A percentile compares a stretch with the other conserved stretches of the same genome.
phyloP scores from a whole-genome alignment of 2,888 invertebrate species.

The Orgyia antiqua region DNA sequence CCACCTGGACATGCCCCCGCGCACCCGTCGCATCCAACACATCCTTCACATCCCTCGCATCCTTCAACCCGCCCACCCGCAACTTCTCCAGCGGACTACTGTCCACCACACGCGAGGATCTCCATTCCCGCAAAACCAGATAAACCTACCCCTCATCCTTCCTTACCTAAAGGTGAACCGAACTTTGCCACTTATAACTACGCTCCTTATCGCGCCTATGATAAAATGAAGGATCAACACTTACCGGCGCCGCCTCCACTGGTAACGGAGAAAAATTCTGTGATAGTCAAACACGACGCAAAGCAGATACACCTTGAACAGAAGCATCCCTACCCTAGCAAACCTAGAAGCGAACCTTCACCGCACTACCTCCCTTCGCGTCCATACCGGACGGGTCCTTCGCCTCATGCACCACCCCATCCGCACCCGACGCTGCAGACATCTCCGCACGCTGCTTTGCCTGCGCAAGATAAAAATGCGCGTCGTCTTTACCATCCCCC shows the following conservation, averaged over 20 bases:
- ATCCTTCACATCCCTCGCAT: constrained; percentile 31
- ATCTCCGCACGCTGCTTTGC: constrained; percentile 51
- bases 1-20: constrained; percentile 33
- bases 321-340: constrained; percentile 78
- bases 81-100: constrained; percentile 43
- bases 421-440: constrained; percentile 68
- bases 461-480: constrained; percentile 44
- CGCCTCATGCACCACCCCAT: constrained; percentile 76
- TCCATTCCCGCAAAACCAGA: constrained; percentile 53
- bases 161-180: constrained; percentile 81
- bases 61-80: constrained; percentile 37
- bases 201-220: constrained; percentile 79
- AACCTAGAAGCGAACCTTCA: constrained; percentile 74
- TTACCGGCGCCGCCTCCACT: constrained; percentile 83
- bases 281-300: constrained; percentile 88
- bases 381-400: constrained; percentile 68
- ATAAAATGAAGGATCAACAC: constrained; percentile 80
- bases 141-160: constrained; percentile 47
- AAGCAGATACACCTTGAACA: constrained; percentile 80
- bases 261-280: constrained; percentile 85
- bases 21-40: constrained; percentile 28
- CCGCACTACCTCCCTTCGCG: constrained; percentile 76
- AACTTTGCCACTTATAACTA: constrained; percentile 83
- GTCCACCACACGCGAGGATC: constrained; percentile 46
- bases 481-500: constrained; percentile 41